Base-by-base conservation (phyloP, 2,888 invertebrate genomes). In the Peribatodes rhomboidaria region DNA sequence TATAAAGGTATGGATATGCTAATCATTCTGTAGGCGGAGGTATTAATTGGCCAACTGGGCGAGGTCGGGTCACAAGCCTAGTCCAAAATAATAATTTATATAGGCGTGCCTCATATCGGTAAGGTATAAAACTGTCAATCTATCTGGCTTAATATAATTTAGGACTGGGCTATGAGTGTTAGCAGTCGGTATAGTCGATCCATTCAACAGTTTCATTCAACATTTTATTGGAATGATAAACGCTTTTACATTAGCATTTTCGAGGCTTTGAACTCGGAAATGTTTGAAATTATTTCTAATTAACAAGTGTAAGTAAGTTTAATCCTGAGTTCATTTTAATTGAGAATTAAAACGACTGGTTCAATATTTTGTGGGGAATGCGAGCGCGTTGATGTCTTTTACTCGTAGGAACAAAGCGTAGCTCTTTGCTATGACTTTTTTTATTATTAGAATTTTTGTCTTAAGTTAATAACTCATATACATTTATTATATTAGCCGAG, bases 111-210 rank as follows among this genome's bases (percentile, higher is more conserved):
- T 59, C 60, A 52, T 50, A 64, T 59, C 49, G 54, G 16, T 27
- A 49, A 20, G n/a, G 10, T 47, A 70, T 72, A 72, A 73, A 73
- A 65, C 69, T 71, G 72, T 69, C 72, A 71, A 67, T 73, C 69
- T 58, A 69, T 67, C 69, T 58, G 54, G 47, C 58, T 67, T 69
- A 61, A 47, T 60, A 64, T 73, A 57, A 69, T 69, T 70, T 72
- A 68, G 61, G 42, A 57, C 54, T 53, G 54, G 31, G 16, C 9
- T 13, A 9, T 50, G 46, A 52, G 35, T 39, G 49, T 50, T 61
- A 22, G 65, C 61, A 61, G 61, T 61, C 49, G 60, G 47, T 68
- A 64, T 50, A 20, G 18, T 39, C 11, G 14, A n/a, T 27, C 41
- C 56, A 42, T 42, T 62, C 35, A 62, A 49, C 55, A 56, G 18